A percentile compares a stretch with the other conserved stretches of the same genome.
Evolutionary conservation across 92 coral and sea anemone species (phyloP).

Genomic region (Porites evermanni): DNA sequence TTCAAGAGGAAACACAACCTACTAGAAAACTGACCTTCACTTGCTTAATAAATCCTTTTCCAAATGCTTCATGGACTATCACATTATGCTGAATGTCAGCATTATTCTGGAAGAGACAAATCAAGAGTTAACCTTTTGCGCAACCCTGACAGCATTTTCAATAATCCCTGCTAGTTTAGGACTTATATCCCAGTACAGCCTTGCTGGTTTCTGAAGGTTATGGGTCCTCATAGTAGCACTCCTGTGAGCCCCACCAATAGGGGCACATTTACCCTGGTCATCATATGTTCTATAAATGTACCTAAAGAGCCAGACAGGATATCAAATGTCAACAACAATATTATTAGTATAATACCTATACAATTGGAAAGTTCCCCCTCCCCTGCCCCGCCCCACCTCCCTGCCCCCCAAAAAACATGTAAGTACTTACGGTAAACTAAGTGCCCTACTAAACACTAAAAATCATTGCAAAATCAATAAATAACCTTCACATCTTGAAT

Average conservation of each 20-base stretch:
- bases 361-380: too few relatives aligned
- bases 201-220: constrained; percentile 84
- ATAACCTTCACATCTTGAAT: too few relatives aligned
- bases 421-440: too few relatives aligned
- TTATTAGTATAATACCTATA: too few relatives aligned
- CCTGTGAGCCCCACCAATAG: constrained; percentile 95
- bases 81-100: constrained; percentile 85
- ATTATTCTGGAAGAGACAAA: constrained; percentile 65
- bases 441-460: too few relatives aligned
- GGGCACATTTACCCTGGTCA: constrained; percentile 90
- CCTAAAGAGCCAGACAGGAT: constrained; percentile 42
- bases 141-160: constrained; percentile 83
- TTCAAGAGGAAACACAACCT: background rate
- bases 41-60: constrained; percentile 90
- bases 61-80: constrained; percentile 85
- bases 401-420: background rate
- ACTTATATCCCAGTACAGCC: constrained; percentile 89
- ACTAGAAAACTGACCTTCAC: constrained; percentile 55
- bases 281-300: constrained; percentile 93
- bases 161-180: constrained; percentile 76
- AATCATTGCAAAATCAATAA: too few relatives aligned
- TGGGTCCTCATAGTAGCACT: constrained; percentile 78
- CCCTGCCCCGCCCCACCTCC: background rate
- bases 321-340: background rate
- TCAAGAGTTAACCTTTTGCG: constrained; percentile 53